These are phyloP conservation scores for Acanthosepion esculentum DNA, from an alignment of 2,888 invertebrate genomes.

Conservation along the genomic window DNA sequence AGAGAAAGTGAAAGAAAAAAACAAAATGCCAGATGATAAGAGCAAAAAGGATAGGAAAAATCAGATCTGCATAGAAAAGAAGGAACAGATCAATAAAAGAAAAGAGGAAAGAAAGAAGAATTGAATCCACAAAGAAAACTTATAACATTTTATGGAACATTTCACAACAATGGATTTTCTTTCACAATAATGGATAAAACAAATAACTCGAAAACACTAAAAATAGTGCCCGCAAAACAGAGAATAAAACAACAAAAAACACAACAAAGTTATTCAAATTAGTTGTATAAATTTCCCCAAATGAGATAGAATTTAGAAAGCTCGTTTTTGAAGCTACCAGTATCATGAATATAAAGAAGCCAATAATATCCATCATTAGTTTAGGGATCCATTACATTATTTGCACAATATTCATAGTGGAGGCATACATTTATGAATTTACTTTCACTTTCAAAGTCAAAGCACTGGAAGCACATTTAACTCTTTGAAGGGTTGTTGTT, in stretches of 20 bases:
- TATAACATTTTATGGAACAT: background rate
- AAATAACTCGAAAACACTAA: background rate
- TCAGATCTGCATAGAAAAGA: too few relatives aligned
- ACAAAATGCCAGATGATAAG: background rate
- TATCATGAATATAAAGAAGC: background rate
- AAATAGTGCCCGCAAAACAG: background rate
- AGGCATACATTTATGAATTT: background rate
- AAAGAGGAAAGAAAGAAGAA: too few relatives aligned
- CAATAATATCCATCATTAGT: slow-evolving; percentile 33
- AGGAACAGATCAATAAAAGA: too few relatives aligned
- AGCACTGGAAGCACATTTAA: too few relatives aligned
- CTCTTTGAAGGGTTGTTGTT: too few relatives aligned
- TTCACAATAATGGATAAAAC: background rate
- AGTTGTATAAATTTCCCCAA: background rate
- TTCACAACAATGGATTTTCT: slow-evolving; percentile 18
- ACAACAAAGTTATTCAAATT: slow-evolving; percentile 15
- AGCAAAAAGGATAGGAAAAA: background rate
- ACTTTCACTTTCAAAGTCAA: background rate
- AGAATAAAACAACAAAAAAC: background rate
- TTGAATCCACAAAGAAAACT: too few relatives aligned
- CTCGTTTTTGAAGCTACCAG: background rate
- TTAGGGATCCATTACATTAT: background rate
- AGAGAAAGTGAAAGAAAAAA: background rate
- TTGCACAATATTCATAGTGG: slow-evolving; percentile 2
- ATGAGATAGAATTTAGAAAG: background rate